Percentiles rank a stretch among this genome's conserved stretches.
These are phyloP conservation scores for Xylocopa sonorina DNA, from an alignment of 1,140 invertebrate genomes.

Conservation along the genomic window DNA sequence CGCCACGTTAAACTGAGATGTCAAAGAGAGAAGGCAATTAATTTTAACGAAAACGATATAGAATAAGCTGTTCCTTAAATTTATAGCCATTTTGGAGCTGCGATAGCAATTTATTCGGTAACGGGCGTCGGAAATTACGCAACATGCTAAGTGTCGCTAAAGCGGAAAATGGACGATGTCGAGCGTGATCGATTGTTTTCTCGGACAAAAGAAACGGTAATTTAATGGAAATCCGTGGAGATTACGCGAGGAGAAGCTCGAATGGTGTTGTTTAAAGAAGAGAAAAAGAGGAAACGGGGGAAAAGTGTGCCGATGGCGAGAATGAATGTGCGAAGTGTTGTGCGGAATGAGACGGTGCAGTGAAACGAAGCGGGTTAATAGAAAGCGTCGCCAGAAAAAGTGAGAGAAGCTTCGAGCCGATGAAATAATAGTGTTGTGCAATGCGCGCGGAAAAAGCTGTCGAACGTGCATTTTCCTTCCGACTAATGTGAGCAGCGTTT, in stretches of 20 bases:
- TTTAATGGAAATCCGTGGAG: too few relatives aligned
- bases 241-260: too few relatives aligned
- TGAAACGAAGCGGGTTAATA: background rate
- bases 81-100: background rate
- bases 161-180: background rate
- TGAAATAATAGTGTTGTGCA: conserved; percentile 28
- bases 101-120: background rate
- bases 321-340: background rate
- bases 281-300: too few relatives aligned
- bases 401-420: conserved; percentile 6
- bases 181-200: background rate
- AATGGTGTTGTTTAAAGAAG: background rate
- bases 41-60: background rate
- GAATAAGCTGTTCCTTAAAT: background rate
- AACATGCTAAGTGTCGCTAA: background rate
- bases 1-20: too few relatives aligned
- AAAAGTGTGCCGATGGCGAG: background rate
- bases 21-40: background rate
- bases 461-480: conserved; percentile 12
- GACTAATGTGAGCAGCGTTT: conserved; percentile 42
- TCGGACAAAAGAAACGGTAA: background rate
- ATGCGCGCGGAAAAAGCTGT: conserved; percentile 34
- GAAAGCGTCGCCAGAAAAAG: background rate
- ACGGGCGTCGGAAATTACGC: background rate
- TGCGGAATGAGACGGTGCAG: background rate